Evolutionary conservation across 2,888 invertebrate species (phyloP).

Genomic region (Hirtodrosophila histrioides): DNA sequence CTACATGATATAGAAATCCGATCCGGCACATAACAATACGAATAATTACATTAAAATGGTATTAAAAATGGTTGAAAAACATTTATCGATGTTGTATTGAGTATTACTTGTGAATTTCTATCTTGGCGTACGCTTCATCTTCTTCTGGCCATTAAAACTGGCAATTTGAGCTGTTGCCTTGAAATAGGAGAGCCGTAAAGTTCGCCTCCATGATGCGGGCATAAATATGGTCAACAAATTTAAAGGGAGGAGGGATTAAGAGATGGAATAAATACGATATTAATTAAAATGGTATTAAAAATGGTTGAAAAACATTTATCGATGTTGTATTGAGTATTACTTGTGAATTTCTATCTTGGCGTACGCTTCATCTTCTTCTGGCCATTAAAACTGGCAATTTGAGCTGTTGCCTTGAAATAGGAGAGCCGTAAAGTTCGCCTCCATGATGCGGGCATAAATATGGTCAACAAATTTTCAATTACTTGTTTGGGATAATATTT

Average conservation of each 20-base stretch:
- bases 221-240: constrained; percentile 74
- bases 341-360: not conserved
- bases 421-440: constrained; percentile 21
- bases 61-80: too few species aligned
- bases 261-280: too few species aligned
- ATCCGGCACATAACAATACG: too few species aligned
- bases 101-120: too few species aligned
- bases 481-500: constrained; percentile 80
- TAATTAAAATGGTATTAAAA: too few species aligned
- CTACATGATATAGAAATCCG: too few species aligned
- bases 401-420: constrained; percentile 9
- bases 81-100: too few species aligned
- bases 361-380: not conserved
- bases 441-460: constrained; percentile 61
- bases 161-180: constrained; percentile 20
- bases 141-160: constrained; percentile 10
- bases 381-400: constrained; percentile 23
- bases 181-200: constrained; percentile 12
- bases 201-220: constrained; percentile 39
- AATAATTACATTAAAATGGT: too few species aligned
- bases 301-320: too few species aligned
- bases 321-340: too few species aligned
- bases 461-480: constrained; percentile 75
- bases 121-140: not conserved
- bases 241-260: too few species aligned